phyloP scores from a whole-genome alignment of 2,797 vertebrate genomes.

The Apogon talboti region DNA sequence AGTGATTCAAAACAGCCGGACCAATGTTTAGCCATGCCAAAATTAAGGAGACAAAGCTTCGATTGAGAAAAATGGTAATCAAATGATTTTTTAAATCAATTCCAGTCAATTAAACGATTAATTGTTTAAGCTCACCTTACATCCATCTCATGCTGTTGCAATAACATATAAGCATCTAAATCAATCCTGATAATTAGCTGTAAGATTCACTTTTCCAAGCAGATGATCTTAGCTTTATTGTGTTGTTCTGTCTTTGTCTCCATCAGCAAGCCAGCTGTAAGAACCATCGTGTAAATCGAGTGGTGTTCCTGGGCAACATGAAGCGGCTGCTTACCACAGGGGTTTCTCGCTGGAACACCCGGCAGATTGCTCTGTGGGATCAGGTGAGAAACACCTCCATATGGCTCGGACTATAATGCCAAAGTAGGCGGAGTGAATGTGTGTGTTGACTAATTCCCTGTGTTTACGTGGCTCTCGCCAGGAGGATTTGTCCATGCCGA shows the following conservation, averaged over 20 bases:
- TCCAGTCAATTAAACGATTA: too few relatives aligned
- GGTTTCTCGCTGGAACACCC: slow-evolving; percentile 97
- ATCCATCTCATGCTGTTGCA: too few relatives aligned
- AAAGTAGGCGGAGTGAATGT: slow-evolving; percentile 26
- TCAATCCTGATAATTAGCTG: neutral
- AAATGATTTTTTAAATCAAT: too few relatives aligned
- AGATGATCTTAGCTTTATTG: slow-evolving; percentile 1
- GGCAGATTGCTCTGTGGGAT: slow-evolving; percentile 98
- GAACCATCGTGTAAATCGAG: slow-evolving; percentile 95
- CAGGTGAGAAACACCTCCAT: slow-evolving; percentile 86
- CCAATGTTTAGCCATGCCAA: too few relatives aligned
- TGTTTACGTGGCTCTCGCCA: slow-evolving; percentile 65
- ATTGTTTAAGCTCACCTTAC: too few relatives aligned
- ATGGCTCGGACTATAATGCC: slow-evolving; percentile 22
- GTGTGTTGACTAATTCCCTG: slow-evolving; percentile 23
- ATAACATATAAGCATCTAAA: too few relatives aligned
- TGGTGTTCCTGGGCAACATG: slow-evolving; percentile 95
- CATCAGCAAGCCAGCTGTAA: slow-evolving; percentile 93
- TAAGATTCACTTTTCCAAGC: neutral
- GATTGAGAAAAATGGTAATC: too few relatives aligned
- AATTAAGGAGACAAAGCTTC: too few relatives aligned
- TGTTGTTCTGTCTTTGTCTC: slow-evolving; percentile 19
- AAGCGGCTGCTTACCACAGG: slow-evolving; percentile 96
- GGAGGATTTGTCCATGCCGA: slow-evolving; percentile 95
- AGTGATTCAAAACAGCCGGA: too few relatives aligned